Evolutionary conservation across 2,888 invertebrate genomes (phyloP).

Genomic region (Drosophila borealis): DNA sequence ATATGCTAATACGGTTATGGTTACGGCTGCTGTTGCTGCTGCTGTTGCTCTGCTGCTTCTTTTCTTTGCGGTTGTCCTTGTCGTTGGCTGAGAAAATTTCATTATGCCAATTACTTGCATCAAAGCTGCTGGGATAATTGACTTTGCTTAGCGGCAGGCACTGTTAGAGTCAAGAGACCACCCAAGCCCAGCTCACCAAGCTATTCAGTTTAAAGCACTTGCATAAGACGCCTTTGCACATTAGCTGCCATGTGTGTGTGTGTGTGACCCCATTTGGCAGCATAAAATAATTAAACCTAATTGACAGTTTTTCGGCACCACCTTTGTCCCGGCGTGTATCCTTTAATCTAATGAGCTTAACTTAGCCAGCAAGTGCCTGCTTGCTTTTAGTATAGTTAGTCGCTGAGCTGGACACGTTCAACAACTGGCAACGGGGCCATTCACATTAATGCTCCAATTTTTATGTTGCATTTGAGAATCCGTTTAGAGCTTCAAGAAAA

Average conservation of each 20-base stretch:
- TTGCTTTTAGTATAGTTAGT: slow-evolving; percentile 54
- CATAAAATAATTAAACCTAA: slow-evolving; percentile 79
- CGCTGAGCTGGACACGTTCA: neutral
- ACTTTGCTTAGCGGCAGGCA: slow-evolving; percentile 77
- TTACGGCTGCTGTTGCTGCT: slow-evolving; percentile 52
- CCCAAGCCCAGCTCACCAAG: neutral
- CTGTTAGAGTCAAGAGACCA: slow-evolving; percentile 40
- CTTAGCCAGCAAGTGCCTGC: slow-evolving; percentile 61
- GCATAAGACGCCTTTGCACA: slow-evolving; percentile 74
- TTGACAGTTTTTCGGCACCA: slow-evolving; percentile 77
- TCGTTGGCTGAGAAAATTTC: slow-evolving; percentile 79
- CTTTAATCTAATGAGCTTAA: slow-evolving; percentile 71
- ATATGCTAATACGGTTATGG: slow-evolving; percentile 79
- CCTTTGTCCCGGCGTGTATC: slow-evolving; percentile 55
- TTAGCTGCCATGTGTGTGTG: slow-evolving; percentile 36
- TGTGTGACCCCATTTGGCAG: slow-evolving; percentile 47
- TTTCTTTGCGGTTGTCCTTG: slow-evolving; percentile 79
- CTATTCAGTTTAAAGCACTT: slow-evolving; percentile 43
- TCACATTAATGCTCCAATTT: slow-evolving; percentile 6
- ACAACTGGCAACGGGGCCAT: slow-evolving; percentile 10
- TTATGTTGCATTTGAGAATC: neutral
- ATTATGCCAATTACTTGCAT: slow-evolving; percentile 83
- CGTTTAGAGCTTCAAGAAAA: neutral
- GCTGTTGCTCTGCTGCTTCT: slow-evolving; percentile 52
- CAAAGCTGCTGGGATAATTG: slow-evolving; percentile 82